phyloP scores from a whole-genome alignment of 2,888 invertebrate species.

The Amiota minor region DNA sequence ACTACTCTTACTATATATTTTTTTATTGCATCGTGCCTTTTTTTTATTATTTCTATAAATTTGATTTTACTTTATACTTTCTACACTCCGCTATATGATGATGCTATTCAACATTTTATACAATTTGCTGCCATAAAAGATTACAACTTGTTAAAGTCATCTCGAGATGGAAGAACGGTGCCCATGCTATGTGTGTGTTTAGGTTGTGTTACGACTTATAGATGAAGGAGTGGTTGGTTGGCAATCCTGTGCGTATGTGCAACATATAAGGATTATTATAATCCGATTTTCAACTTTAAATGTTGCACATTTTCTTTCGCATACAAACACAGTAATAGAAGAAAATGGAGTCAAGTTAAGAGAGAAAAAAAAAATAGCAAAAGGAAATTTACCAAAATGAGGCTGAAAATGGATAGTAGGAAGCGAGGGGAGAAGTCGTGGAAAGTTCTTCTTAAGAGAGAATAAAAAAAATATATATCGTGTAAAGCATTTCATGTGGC shows the following conservation, averaged over 20 bases:
- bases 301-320: slow-evolving; percentile 40
- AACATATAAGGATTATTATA: slow-evolving; percentile 57
- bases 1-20: neutral
- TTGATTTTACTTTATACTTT: slow-evolving; percentile 16
- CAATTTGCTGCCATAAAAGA: slow-evolving; percentile 54
- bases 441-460: too few relatives aligned
- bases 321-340: neutral
- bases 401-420: neutral
- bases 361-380: slow-evolving; percentile 5
- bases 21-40: neutral
- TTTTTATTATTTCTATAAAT: slow-evolving; percentile 23
- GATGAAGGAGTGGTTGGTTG: neutral
- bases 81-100: neutral
- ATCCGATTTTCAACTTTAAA: slow-evolving; percentile 64
- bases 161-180: slow-evolving; percentile 12
- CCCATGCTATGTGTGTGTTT: neutral
- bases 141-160: slow-evolving; percentile 53
- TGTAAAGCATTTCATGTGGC: slow-evolving; percentile 39
- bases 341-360: neutral
- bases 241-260: slow-evolving; percentile 33
- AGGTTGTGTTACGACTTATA: neutral
- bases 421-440: too few relatives aligned
- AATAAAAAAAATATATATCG: slow-evolving; percentile 25
- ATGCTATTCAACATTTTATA: slow-evolving; percentile 37
- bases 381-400: neutral